Evolutionary conservation across 2,797 vertebrate genomes (phyloP).

Genomic region (Cyprinella venusta): DNA sequence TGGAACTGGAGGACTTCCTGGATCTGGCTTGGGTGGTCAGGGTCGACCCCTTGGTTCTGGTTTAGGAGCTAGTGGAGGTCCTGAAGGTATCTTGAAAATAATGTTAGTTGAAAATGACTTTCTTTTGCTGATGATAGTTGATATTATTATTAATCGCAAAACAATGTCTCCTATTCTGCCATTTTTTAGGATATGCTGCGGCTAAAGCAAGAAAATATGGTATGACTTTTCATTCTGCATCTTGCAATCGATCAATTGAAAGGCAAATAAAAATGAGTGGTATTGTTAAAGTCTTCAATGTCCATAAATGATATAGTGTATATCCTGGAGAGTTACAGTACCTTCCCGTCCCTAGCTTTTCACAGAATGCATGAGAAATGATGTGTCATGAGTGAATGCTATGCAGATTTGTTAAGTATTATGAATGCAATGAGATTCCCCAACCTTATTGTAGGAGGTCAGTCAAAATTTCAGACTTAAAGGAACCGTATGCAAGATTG

Average conservation of each 20-base stretch:
- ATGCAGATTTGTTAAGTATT: neutral
- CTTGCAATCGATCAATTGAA: neutral
- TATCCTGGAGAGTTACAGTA: no score
- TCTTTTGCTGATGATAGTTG: neutral
- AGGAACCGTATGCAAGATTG: no score
- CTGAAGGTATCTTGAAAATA: slow-evolving; percentile 48
- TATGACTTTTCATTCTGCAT: slow-evolving; percentile 48
- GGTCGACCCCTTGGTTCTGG: slow-evolving; percentile 36
- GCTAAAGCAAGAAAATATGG: slow-evolving; percentile 78
- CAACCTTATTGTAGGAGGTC: neutral
- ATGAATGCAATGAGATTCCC: neutral
- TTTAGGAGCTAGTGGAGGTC: slow-evolving; percentile 41
- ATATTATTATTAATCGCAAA: slow-evolving; percentile 5
- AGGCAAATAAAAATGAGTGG: neutral
- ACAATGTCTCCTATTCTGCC: slow-evolving; percentile 10
- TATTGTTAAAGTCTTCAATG: neutral
- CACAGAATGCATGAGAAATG: neutral
- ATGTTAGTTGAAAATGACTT: neutral
- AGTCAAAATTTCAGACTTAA: neutral
- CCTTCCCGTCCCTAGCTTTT: neutral
- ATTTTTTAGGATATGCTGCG: slow-evolving; percentile 67
- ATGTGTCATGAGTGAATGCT: neutral
- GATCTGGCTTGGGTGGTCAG: slow-evolving; percentile 33
- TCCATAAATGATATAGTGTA: neutral
- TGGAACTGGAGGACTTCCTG: slow-evolving; percentile 42